Conservation (phyloP, 2,113 vertebrate genomes). For the Ranitomeya variabilis region DNA sequence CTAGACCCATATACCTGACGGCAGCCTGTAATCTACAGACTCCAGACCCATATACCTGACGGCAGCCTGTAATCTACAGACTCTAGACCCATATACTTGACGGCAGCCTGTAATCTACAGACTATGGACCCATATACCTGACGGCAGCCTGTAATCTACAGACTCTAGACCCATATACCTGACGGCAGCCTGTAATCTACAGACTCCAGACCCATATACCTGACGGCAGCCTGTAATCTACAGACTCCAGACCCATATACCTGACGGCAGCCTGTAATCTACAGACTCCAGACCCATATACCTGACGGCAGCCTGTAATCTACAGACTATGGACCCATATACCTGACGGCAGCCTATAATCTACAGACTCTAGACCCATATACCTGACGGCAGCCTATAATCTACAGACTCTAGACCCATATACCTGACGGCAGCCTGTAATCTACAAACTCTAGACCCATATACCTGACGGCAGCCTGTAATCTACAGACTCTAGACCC, state of each 20-base stretch:
- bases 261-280: neutral
- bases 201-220: neutral
- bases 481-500: neutral
- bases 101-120: neutral
- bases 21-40: neutral
- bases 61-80: neutral
- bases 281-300: neutral
- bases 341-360: neutral
- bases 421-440: neutral
- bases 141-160: neutral
- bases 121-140: neutral
- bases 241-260: neutral
- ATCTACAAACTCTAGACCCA: neutral
- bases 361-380: neutral
- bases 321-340: neutral
- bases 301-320: neutral
- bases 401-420: neutral
- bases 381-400: neutral
- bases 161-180: neutral
- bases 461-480: neutral
- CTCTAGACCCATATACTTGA: neutral
- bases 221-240: neutral
- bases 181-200: neutral
- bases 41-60: neutral
- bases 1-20: neutral